A percentile compares a stretch with the other conserved stretches of the same genome.
Conservation (phyloP, 1,140 invertebrate species). For the Metaphire vulgaris region DNA sequence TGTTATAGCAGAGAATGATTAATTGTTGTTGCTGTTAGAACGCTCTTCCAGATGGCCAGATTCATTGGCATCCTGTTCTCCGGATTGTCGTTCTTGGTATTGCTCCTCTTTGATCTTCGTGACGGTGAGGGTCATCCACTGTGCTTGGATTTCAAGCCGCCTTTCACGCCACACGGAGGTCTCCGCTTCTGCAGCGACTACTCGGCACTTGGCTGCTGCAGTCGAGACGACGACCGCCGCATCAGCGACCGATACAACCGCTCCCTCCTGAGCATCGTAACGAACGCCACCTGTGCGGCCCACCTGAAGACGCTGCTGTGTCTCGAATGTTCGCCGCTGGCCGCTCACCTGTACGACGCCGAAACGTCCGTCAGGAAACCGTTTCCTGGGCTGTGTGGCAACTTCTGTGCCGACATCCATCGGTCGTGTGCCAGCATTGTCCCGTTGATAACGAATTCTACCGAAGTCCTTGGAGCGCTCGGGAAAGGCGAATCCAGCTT, state of each 20-base stretch:
- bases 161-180: constrained; percentile 34
- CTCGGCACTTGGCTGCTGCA: constrained; percentile 43
- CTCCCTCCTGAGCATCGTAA: background rate
- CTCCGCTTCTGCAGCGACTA: constrained; percentile 43
- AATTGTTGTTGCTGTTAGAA: no score
- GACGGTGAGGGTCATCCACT: constrained; percentile 38
- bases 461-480: background rate
- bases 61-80: no score
- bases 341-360: constrained; percentile 41
- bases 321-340: constrained; percentile 44
- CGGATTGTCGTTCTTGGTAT: no score
- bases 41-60: no score
- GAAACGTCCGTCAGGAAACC: background rate
- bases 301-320: constrained; percentile 39
- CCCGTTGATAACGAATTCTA: constrained; percentile 32
- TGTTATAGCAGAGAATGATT: background rate
- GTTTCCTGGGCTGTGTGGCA: constrained; percentile 34
- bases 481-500: constrained; percentile 32
- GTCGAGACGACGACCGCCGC: constrained; percentile 30
- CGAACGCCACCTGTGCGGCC: constrained; percentile 29
- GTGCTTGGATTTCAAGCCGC: constrained; percentile 45
- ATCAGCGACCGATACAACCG: constrained; percentile 14
- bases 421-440: constrained; percentile 34
- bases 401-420: constrained; percentile 37
- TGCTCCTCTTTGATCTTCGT: no score